Evolutionary conservation across 2,113 vertebrate species (phyloP).

Genomic region (Peromyscus californicus): DNA sequence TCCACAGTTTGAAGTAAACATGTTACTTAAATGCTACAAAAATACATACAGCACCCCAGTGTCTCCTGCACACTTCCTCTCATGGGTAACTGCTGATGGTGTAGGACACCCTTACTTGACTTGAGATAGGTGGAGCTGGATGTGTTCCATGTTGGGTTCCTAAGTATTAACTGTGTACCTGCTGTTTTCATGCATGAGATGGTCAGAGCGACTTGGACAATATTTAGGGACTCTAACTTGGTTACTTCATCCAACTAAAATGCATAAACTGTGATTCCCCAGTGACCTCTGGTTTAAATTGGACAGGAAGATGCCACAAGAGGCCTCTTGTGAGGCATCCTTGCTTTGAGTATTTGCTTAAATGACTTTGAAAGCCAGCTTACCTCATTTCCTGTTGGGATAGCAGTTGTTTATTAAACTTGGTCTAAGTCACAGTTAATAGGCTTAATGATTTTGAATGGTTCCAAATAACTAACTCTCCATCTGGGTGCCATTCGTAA

Average conservation of each 20-base stretch:
- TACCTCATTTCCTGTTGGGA: constrained; percentile 71
- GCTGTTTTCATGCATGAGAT: background rate
- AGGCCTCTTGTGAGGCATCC: constrained; percentile 37
- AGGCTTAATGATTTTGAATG: constrained; percentile 62
- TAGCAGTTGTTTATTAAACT: constrained; percentile 67
- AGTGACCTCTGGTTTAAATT: constrained; percentile 7
- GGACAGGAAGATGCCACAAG: background rate
- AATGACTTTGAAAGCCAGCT: constrained; percentile 42
- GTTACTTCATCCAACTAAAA: constrained; percentile 22
- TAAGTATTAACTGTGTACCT: constrained; percentile 62
- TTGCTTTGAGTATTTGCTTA: constrained; percentile 60
- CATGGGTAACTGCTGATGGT: background rate
- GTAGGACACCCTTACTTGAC: constrained; percentile 53
- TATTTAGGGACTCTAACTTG: background rate
- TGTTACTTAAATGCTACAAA: constrained; percentile 44
- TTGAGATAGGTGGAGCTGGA: constrained; percentile 44
- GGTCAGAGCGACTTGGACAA: background rate
- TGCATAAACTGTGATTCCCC: background rate
- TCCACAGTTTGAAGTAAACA: constrained; percentile 28
- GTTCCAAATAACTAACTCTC: constrained; percentile 21
- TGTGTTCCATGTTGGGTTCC: constrained; percentile 10
- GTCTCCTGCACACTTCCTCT: background rate
- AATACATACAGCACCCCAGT: accelerated
- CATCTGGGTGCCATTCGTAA: background rate
- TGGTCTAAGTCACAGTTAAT: constrained; percentile 59